These are phyloP conservation scores for Pimephales promelas DNA, from an alignment of 2,113 vertebrate species.

Conservation along the genomic window DNA sequence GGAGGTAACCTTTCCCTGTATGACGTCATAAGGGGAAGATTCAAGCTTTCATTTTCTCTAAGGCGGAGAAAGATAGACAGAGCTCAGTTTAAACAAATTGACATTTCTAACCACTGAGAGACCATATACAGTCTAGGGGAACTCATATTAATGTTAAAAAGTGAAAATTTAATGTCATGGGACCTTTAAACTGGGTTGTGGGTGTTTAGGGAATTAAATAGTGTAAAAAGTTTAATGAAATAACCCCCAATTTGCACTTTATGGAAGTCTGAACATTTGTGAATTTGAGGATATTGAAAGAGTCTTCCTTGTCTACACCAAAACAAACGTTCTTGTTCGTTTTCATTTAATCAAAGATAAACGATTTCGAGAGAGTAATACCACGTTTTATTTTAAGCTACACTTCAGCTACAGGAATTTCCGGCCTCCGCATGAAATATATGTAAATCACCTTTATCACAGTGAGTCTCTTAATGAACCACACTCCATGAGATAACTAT, in stretches of 20 bases:
- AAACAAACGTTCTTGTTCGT: not conserved
- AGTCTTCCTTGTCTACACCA: not conserved
- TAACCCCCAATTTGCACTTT: not conserved
- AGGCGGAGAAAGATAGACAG: no score
- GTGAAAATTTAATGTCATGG: no score
- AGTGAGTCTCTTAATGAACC: conserved; percentile 28
- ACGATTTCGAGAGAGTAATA: conserved; percentile 1
- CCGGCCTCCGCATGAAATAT: not conserved
- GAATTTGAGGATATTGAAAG: not conserved
- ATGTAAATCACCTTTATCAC: conserved; percentile 35
- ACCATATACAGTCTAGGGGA: no score
- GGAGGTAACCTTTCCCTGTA: no score
- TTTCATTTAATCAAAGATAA: not conserved
- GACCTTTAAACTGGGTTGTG: conserved; percentile 8
- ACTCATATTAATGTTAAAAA: no score
- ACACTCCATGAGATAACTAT: conserved; percentile 2
- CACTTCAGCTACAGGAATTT: conserved; percentile 25
- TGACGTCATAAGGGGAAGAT: no score
- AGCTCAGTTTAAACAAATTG: no score
- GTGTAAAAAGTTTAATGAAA: not conserved
- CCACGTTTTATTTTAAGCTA: conserved; percentile 9
- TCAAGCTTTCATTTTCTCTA: no score
- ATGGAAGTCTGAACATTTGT: not conserved
- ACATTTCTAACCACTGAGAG: no score
- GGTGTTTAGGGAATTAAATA: not conserved